Evolutionary conservation across 2,888 invertebrate species (phyloP), one percentile per base, ranked within the genome.

Genomic region (Pandemis heparana): DNA sequence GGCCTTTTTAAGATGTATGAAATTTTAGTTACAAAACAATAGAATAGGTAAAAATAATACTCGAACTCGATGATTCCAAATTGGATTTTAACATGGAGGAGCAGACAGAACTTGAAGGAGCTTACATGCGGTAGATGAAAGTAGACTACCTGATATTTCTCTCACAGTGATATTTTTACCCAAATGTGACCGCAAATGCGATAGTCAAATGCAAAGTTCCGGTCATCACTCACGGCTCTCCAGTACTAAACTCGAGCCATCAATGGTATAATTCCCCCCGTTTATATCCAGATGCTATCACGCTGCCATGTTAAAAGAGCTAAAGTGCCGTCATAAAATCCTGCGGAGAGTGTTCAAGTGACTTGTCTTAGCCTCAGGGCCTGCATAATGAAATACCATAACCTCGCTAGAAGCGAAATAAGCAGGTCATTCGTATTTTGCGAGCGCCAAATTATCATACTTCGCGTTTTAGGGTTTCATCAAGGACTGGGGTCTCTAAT

Each of bases 361-460:
- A 71, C 85, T 87, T 83, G 77, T 83, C 84, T 83, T 83, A 82
- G 80, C 80, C 78, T 72, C 75, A 63, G 79, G 82, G 83, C 88
- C 87, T 87, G 86, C 87, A 89, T 88, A 89, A 88, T 88, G 84
- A 85, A 87, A 87, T 87, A 86, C 86, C 86, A 81, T 81, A 75
- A 75, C 76, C 67, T n/a, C 59, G 39, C 67, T 63, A 68, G 79
- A 80, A 78, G 77, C 77, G 77, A 83, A 82, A 83, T 85, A 86
- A 87, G 80, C 80, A 85, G 84, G 84, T 81, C 81, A 86, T 88
- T 86, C 83, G 85, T 87, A 86, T 87, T 87, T 85, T 79, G 81
- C 80, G 74, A 74, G 43, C 60, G 60, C 64, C 53, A 69, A 74
- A 74, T 74, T 74, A 70, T 70, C 69, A 74, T 74, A 74, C 65